Evolutionary conservation across 2,797 vertebrate species (phyloP).

Genomic region (Galago senegalensis): DNA sequence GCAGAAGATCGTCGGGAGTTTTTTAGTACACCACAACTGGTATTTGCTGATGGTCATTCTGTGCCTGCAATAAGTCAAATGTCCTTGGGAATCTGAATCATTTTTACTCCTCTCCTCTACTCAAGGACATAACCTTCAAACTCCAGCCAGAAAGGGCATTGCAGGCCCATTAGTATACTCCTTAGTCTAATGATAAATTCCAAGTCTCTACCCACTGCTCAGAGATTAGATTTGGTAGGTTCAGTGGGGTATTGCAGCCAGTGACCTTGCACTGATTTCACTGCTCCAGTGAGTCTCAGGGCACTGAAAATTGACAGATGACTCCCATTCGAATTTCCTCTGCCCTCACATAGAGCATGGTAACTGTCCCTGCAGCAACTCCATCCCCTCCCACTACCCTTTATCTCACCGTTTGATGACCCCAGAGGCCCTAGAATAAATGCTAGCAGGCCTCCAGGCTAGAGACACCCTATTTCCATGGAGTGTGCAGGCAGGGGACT

Average conservation of each 20-base stretch:
- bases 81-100: neutral
- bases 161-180: neutral
- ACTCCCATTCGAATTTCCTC: neutral
- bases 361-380: neutral
- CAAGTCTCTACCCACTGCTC: neutral
- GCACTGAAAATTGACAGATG: neutral
- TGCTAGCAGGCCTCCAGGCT: neutral
- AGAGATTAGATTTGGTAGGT: too few species aligned
- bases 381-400: too few species aligned
- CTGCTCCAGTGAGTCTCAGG: accelerated
- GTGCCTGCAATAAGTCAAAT: neutral
- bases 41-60: neutral
- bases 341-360: neutral
- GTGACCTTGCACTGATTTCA: neutral
- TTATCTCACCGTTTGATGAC: neutral
- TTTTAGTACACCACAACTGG: neutral
- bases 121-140: neutral
- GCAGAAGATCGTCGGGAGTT: neutral
- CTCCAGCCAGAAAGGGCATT: neutral
- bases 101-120: neutral
- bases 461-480: neutral
- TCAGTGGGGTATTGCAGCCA: neutral
- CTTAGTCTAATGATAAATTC: neutral
- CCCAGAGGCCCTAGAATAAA: neutral
- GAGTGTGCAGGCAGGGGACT: neutral